These are phyloP conservation scores for Noctua pronuba DNA, from an alignment of 2,888 invertebrate species.

Conservation along the genomic window DNA sequence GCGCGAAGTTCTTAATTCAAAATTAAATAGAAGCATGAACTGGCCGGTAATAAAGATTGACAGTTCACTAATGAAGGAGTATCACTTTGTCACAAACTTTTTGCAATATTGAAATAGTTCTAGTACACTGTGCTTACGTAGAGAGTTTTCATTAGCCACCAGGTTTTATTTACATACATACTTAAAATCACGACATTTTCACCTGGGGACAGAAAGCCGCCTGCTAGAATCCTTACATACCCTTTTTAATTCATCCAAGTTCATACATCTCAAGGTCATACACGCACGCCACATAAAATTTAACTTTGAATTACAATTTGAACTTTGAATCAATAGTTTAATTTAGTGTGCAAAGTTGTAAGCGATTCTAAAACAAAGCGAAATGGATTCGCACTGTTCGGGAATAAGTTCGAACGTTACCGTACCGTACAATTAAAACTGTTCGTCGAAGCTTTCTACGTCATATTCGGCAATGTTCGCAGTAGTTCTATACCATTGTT, in stretches of 20 bases:
- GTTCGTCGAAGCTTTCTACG: not conserved
- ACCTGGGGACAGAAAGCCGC: not conserved
- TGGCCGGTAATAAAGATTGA: not conserved
- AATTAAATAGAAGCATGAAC: not conserved
- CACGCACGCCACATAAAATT: not conserved
- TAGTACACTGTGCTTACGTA: not conserved
- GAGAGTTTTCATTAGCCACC: not conserved
- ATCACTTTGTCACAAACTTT: not conserved
- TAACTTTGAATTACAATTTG: not conserved
- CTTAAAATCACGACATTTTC: not conserved
- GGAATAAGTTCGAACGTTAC: not conserved
- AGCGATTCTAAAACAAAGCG: conserved; percentile 12
- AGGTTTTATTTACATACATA: not conserved
- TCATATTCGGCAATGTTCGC: not conserved
- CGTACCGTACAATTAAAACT: conserved; percentile 22
- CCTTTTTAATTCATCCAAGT: not conserved
- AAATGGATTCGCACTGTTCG: not conserved
- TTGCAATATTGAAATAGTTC: not conserved
- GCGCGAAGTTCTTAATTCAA: conserved; percentile 2
- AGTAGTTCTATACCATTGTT: conserved; percentile 1
- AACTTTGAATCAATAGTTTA: not conserved
- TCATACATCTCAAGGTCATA: not conserved
- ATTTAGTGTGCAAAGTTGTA: conserved; percentile 1
- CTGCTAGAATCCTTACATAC: not conserved
- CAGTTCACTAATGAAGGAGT: not conserved